Evolutionary conservation across 1,140 invertebrate species (phyloP).

Genomic region (Neodiprion virginianus): DNA sequence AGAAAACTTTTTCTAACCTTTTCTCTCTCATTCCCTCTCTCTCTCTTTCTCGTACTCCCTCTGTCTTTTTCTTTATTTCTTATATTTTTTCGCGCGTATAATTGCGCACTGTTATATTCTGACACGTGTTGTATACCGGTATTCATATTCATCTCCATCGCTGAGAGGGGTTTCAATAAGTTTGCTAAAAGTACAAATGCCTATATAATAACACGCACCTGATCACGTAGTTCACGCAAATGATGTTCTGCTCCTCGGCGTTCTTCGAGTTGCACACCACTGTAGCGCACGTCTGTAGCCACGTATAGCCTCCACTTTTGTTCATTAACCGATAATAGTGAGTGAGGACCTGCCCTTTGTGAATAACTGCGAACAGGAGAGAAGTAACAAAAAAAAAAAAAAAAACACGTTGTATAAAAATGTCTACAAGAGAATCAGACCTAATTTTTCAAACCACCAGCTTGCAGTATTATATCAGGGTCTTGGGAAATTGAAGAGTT

Average conservation of each 20-base stretch:
- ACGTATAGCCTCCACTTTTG: conserved; percentile 93
- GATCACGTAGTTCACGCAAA: conserved; percentile 95
- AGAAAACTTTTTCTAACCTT: conserved; percentile 1
- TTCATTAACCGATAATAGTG: conserved; percentile 96
- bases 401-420: conserved; percentile 2
- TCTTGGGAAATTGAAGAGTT: too few relatives aligned
- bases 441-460: too few relatives aligned
- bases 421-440: too few relatives aligned
- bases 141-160: not conserved
- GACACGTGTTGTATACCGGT: not conserved
- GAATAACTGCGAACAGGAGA: conserved; percentile 78
- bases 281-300: conserved; percentile 96
- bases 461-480: too few relatives aligned
- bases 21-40: not conserved
- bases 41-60: not conserved
- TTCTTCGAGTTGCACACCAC: conserved; percentile 96
- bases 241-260: conserved; percentile 94
- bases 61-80: not conserved
- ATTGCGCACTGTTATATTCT: too few relatives aligned
- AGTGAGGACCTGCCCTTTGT: conserved; percentile 95
- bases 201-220: conserved; percentile 67
- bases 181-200: not conserved
- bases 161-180: not conserved
- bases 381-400: not conserved
- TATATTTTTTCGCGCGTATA: not conserved